Evolutionary conservation across 2,797 vertebrate genomes (phyloP), one percentile per base, ranked within the genome.

Genomic region (Pseudomugil tenellus): DNA sequence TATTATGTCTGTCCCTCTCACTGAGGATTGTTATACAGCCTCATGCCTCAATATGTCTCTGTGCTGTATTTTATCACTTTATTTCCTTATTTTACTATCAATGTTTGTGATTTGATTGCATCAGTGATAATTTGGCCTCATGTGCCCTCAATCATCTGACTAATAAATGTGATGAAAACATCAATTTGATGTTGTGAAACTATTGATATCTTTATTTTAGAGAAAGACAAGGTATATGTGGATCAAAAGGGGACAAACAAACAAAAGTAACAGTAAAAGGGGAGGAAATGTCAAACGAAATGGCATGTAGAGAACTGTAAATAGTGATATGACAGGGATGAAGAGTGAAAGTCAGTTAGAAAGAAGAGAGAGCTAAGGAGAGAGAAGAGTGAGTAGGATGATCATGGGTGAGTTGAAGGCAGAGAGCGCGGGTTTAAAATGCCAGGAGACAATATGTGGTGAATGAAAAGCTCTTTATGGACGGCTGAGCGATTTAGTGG

Each of bases 401-500:
- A 88, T 79, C 64, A 70, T 43, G 52, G 72, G 62, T 67, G 74
- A 84, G 65, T 28, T 58, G 62, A 72, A 85, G 70, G 80, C 28
- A 23, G 55, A 81, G 71, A 67, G 56, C 48, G 65, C 14, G 29
- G 65, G 74, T 82, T 76, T 72, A 49, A 90, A 89, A 92, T 91
- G 84, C 82, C 88, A 83, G 59, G 81, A 89, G 85, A 87, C 84
- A 68, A 63, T 70, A 56, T 72, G 74, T 69, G 31, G 80, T 83
- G 86, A 87, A 88, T 87, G 85, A 91, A 90, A 90, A 85, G 81
- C 81, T 88, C 87, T 88, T 90, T 81, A 85, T 83, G 84, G 84
- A 83, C 64, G 35, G 35, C 80, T 79, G 88, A 88, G 79, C 72
- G 83, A 89, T 88, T 89, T 85, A 77, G 82, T 74, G 83, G 85